Evolutionary conservation across 2,797 vertebrate genomes (phyloP).

Genomic region (Balearica regulorum): DNA sequence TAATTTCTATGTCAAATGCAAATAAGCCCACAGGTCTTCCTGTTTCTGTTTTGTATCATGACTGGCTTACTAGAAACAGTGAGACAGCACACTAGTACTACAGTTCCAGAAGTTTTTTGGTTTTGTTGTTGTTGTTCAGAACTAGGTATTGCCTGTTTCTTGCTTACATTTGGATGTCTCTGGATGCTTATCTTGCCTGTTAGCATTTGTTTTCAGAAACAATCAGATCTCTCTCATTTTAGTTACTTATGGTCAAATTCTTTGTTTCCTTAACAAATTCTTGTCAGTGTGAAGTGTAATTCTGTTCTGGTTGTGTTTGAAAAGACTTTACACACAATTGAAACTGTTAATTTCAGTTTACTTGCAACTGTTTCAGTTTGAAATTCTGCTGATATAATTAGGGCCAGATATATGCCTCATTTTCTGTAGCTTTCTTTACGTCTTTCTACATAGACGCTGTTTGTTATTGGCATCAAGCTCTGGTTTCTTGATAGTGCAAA

Average conservation of each 20-base stretch:
- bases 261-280: background rate
- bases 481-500: background rate
- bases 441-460: background rate
- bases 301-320: background rate
- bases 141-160: background rate
- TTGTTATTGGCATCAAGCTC: background rate
- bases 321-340: background rate
- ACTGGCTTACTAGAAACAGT: background rate
- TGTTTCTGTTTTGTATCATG: background rate
- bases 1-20: background rate
- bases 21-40: background rate
- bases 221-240: background rate
- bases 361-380: background rate
- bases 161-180: background rate
- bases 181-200: background rate
- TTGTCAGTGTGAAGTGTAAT: background rate
- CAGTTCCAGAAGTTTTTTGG: background rate
- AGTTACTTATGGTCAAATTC: background rate
- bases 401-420: background rate
- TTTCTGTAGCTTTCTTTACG: background rate
- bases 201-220: background rate
- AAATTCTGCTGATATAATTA: background rate
- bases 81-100: background rate
- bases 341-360: background rate
- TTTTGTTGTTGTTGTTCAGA: background rate